These are phyloP conservation scores for Zaprionus ornatus DNA, from an alignment of 1,140 invertebrate species.

Conservation along the genomic window DNA sequence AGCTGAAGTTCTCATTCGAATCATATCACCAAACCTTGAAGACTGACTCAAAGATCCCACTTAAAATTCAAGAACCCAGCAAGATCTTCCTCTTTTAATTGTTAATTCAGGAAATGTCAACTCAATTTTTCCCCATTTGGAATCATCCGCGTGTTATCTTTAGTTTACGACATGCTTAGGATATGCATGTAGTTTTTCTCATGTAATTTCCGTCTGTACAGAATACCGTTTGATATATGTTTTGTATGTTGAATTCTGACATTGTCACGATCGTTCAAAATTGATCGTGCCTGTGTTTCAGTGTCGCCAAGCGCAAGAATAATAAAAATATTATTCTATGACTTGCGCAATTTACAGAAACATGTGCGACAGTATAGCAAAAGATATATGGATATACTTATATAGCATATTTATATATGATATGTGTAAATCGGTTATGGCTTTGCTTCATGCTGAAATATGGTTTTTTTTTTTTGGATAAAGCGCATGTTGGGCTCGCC, in stretches of 20 bases:
- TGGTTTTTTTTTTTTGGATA: constrained; percentile 1
- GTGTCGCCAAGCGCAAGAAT: constrained; percentile 26
- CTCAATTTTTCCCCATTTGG: not conserved
- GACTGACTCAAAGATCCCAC: not conserved
- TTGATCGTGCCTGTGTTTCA: constrained; percentile 40
- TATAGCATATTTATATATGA: not conserved
- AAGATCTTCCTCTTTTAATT: not conserved
- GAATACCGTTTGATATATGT: constrained; percentile 47
- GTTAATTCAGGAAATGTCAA: not conserved
- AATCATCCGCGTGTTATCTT: not conserved
- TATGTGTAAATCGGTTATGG: constrained; percentile 3
- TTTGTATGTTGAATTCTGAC: constrained; percentile 28
- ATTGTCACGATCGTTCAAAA: constrained; percentile 45
- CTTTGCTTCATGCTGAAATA: constrained; percentile 16
- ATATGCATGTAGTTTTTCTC: not conserved
- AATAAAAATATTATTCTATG: constrained; percentile 39
- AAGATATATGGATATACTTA: not conserved
- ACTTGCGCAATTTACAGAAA: constrained; percentile 31
- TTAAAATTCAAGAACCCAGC: not conserved
- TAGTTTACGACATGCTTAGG: constrained; percentile 1
- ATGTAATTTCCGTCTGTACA: constrained; percentile 32
- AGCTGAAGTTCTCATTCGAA: not conserved
- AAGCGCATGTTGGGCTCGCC: constrained; percentile 29
- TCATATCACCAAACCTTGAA: not conserved
- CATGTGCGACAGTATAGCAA: not conserved